Base-by-base conservation (phyloP, 2,113 vertebrate genomes). In the Budorcas taxicolor region DNA sequence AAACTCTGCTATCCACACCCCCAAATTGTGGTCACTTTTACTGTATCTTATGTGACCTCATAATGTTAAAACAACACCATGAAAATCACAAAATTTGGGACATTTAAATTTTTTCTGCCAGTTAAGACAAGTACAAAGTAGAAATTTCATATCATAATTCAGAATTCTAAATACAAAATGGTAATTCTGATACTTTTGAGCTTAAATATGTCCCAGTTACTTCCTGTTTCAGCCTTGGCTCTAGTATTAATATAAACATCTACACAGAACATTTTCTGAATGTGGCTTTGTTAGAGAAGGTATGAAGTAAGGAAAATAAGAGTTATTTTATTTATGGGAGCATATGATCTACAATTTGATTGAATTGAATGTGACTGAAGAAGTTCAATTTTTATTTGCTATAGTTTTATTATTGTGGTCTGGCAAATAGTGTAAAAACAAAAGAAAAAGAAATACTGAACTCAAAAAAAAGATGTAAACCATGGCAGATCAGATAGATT, bases 381-480 rank as follows among this genome's bases (percentile, higher is more conserved):
- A 90, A 55, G 3, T 91, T 97, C 55, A 50, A 19, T 86, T 88
- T 94, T 43, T 82, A 47, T 87, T 97, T 97, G 45, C 36, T 87
- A 9, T 31, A 33, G 27, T 87, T 87, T 94, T 82, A 84, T 93
- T 94, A 57, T 15, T 50, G 11, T 87, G 12, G 31, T 78, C 27
- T 52, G 62, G 16, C 36, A 94, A 96, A 76, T 82, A 78, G 92
- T 10, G 8, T 74, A 47, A 40, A 19, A 50, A 25, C 1, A 74
- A 45, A 15, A 45, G 6, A 91, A 52, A 6, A 78, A 71, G 88
- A 91, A 83, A 92, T 76, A 85, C 21, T 53, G 33, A 64, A 87
- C n/a, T 78, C 27, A 50, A 83, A 92, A 62, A 92, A 87, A 43
- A 17, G 5, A 33, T 85, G 87, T 88, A 67, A 76, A 33, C 43